Evolutionary conservation across 2,888 invertebrate genomes (phyloP).

Genomic region (Pristionchus fissidentatus): DNA sequence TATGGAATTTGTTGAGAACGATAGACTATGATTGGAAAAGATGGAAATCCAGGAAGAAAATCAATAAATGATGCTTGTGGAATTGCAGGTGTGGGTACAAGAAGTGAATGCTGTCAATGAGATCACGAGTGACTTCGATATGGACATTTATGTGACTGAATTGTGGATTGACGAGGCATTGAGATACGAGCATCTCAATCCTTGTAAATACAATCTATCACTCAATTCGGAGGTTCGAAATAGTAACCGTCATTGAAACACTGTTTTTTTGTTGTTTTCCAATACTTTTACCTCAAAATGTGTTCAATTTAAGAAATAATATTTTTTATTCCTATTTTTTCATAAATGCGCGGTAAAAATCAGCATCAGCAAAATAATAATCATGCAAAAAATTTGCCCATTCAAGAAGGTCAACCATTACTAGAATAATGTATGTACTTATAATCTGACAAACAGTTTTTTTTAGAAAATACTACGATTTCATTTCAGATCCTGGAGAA

Average conservation of each 20-base stretch:
- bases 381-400: too few species aligned
- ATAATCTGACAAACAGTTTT: background rate
- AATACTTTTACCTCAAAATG: too few species aligned
- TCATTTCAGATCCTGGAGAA: constrained; percentile 65
- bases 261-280: background rate
- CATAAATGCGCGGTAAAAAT: too few species aligned
- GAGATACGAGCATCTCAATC: constrained; percentile 68
- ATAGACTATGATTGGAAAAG: background rate
- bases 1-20: too few species aligned
- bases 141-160: constrained; percentile 73
- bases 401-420: too few species aligned
- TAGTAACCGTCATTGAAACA: background rate
- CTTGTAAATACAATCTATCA: constrained; percentile 72
- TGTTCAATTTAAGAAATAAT: too few species aligned
- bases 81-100: constrained; percentile 73
- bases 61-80: constrained; percentile 12
- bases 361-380: too few species aligned
- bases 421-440: background rate
- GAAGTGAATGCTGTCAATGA: constrained; percentile 73
- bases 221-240: constrained; percentile 66
- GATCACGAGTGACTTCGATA: constrained; percentile 72
- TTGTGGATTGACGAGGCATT: constrained; percentile 68
- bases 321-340: too few species aligned
- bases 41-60: background rate
- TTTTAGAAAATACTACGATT: too few species aligned